Evolutionary conservation across 2,113 vertebrate species (phyloP).

Genomic region (Pelodiscus sinensis): DNA sequence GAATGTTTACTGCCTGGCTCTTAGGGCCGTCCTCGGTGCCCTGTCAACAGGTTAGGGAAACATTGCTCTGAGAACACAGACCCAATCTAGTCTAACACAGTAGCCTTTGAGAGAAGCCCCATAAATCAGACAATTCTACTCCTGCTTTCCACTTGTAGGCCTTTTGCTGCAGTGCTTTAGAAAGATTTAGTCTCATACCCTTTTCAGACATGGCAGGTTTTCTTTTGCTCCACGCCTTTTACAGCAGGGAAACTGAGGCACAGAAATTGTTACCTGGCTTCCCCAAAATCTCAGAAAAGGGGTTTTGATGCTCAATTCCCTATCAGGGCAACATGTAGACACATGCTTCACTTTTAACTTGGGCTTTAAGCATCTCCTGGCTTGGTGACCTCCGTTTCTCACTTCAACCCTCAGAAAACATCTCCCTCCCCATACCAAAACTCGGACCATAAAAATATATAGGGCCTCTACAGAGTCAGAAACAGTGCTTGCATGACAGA

Average conservation of each 20-base stretch:
- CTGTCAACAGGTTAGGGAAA: not conserved
- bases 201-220: not conserved
- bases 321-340: not conserved
- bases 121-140: not conserved
- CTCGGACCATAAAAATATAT: not conserved
- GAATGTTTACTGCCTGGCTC: not conserved
- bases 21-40: not conserved
- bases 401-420: not conserved
- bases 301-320: rapidly evolving
- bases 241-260: not conserved
- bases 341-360: not conserved
- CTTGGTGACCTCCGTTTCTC: not conserved
- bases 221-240: not conserved
- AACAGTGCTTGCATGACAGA: not conserved
- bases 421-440: not conserved
- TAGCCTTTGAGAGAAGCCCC: not conserved
- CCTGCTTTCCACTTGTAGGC: not conserved
- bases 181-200: not conserved
- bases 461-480: not conserved
- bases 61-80: not conserved
- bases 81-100: not conserved
- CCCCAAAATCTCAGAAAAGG: not conserved
- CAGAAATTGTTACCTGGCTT: not conserved
- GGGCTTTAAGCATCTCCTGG: not conserved
- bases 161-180: rapidly evolving